Base-by-base conservation (phyloP, 2,113 vertebrate species). In the Tetrax tetrax region DNA sequence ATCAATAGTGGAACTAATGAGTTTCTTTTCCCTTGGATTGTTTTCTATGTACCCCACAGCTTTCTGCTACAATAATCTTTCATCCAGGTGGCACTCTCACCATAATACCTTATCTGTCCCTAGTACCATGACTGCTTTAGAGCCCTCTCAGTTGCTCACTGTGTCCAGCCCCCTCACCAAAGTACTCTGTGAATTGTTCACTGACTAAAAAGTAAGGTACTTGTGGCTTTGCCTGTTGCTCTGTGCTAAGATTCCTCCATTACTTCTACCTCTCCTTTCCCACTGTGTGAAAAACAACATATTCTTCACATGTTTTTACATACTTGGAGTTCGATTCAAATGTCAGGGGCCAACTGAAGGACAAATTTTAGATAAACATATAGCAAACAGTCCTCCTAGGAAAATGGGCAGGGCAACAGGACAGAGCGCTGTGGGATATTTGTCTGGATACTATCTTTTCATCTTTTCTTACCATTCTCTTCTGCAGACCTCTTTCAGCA, bases 1-100 rank as follows among this genome's bases (percentile, higher is more conserved):
- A 27, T 76, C 35, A 65, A 7, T 20, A 91, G 29, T 31, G 35
- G 31, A 87, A 85, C 18, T 84, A 54, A 60, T 25, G 29, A 71
- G 20, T 48, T 56, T 72, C 10, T 79, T 92, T 92, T 83, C 33
- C n/a, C 57, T 13, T 72, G 45, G 5, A 31, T 45, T 45, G 10
- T 48, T 89, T 78, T 63, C 57, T 71, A 7, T 71, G 12, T 54
- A 17, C 8, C 47, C 43, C 21, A 35, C 20, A 43, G 3, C 9
- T 79, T 93, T 65, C 27, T 80, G 14, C 54, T 77, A 41, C 22
- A 57, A 17, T 37, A 45, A 37, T 61, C 50, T 64, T 76, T 48
- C 0, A 0, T n/a, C 33, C 45, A 69, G 35, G n/a, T 60, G 59
- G 35, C 29, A 33, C 12, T 71, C 9, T 43, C 18, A 60, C 9